A percentile compares a stretch with the other conserved stretches of the same genome.
phyloP scores from a whole-genome alignment of 1,140 invertebrate species.

The Drosophila guanche region DNA sequence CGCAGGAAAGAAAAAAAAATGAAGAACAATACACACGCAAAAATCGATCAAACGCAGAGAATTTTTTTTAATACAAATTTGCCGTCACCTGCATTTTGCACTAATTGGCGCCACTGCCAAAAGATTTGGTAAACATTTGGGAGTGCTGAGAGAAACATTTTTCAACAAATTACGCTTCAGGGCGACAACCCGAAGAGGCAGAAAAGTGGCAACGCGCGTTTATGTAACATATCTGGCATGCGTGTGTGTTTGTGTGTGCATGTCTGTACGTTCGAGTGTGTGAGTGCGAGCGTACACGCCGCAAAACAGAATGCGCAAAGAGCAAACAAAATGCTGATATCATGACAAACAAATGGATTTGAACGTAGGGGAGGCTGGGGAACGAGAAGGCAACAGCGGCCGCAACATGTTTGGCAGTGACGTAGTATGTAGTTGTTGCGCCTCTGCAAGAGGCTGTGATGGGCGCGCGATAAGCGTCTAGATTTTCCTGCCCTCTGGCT shows the following conservation, averaged over 20 bases:
- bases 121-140: slow-evolving; percentile 51
- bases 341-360: slow-evolving; percentile 52
- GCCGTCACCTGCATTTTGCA: slow-evolving; percentile 28
- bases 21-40: slow-evolving; percentile 74
- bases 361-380: background rate
- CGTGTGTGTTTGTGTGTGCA: slow-evolving; percentile 16
- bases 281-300: slow-evolving; percentile 58
- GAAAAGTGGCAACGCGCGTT: slow-evolving; percentile 67
- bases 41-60: slow-evolving; percentile 71
- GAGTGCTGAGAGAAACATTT: slow-evolving; percentile 17
- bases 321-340: slow-evolving; percentile 55
- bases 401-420: slow-evolving; percentile 57
- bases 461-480: background rate
- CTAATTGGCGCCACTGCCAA: slow-evolving; percentile 32
- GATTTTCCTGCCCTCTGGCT: background rate
- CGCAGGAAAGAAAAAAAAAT: slow-evolving; percentile 60
- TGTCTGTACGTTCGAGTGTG: slow-evolving; percentile 35
- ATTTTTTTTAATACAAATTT: slow-evolving; percentile 60
- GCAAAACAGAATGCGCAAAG: slow-evolving; percentile 69
- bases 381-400: slow-evolving; percentile 55
- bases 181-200: slow-evolving; percentile 28
- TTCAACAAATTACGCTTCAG: slow-evolving; percentile 44
- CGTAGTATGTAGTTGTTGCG: slow-evolving; percentile 63
- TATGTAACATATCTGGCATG: slow-evolving; percentile 64
- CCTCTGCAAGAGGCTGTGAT: slow-evolving; percentile 13